phyloP scores from a whole-genome alignment of 2,113 vertebrate genomes.

The Notiomystis cincta region DNA sequence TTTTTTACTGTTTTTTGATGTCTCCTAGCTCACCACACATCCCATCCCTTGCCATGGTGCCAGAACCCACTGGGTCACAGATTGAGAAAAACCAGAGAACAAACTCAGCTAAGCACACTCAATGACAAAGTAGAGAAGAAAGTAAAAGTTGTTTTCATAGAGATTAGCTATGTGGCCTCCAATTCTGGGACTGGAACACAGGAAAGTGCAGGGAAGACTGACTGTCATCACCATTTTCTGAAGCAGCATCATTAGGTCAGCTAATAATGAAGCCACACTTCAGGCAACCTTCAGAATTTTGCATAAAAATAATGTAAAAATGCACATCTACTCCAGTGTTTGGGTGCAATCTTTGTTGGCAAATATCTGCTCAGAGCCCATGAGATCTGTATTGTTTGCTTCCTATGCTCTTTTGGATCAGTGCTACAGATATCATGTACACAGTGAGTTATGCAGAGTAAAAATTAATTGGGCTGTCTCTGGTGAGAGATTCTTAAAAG shows the following conservation, averaged over 20 bases:
- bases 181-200: neutral
- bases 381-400: neutral
- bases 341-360: neutral
- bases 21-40: neutral
- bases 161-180: neutral
- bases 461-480: neutral
- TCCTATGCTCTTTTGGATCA: neutral
- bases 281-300: neutral
- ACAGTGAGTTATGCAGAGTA: neutral
- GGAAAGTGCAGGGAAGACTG: neutral
- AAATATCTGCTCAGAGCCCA: neutral
- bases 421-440: neutral
- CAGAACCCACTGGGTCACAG: neutral
- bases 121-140: neutral
- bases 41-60: neutral
- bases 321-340: neutral
- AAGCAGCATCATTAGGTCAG: neutral
- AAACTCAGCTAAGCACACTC: neutral
- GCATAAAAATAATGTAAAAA: neutral
- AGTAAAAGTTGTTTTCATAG: fast-evolving
- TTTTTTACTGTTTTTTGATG: neutral
- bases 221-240: neutral
- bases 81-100: neutral
- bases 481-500: neutral
- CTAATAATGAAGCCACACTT: neutral